Evolutionary conservation across 1,140 invertebrate species (phyloP).

Genomic region (Microplitis mediator): DNA sequence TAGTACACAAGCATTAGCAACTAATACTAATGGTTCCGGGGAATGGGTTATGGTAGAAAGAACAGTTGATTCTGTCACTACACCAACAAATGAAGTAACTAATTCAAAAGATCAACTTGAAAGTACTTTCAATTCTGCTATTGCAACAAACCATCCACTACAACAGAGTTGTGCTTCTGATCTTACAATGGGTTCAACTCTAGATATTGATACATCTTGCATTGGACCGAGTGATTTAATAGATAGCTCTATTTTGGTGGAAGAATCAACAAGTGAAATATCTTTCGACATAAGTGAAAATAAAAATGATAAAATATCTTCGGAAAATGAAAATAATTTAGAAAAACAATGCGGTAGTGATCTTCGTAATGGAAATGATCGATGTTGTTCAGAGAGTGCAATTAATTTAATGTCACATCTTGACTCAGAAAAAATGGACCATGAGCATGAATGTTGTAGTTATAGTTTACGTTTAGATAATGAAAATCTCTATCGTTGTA

Average conservation of each 20-base stretch:
- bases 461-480: constrained; percentile 38
- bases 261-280: constrained; percentile 41
- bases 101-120: constrained; percentile 49
- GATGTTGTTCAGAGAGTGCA: constrained; percentile 17
- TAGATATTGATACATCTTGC: constrained; percentile 49
- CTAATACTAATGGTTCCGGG: constrained; percentile 48
- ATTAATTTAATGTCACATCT: constrained; percentile 21
- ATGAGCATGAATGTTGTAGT: constrained; percentile 22
- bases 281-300: constrained; percentile 37
- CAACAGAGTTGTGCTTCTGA: constrained; percentile 45
- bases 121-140: constrained; percentile 43
- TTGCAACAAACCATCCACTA: constrained; percentile 42
- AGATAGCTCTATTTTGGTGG: constrained; percentile 42
- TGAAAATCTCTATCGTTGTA: constrained; percentile 39
- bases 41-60: constrained; percentile 54
- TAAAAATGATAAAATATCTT: constrained; percentile 30
- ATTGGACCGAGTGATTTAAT: constrained; percentile 50
- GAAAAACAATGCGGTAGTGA: constrained; percentile 29
- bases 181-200: constrained; percentile 51
- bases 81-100: constrained; percentile 46
- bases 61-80: constrained; percentile 46
- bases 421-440: constrained; percentile 32
- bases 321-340: constrained; percentile 14
- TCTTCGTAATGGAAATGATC: constrained; percentile 39
- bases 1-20: constrained; percentile 37